Evolutionary conservation across 2,888 invertebrate species (phyloP), one percentile per base, ranked within the genome.

Genomic region (Calameuta filiformis): DNA sequence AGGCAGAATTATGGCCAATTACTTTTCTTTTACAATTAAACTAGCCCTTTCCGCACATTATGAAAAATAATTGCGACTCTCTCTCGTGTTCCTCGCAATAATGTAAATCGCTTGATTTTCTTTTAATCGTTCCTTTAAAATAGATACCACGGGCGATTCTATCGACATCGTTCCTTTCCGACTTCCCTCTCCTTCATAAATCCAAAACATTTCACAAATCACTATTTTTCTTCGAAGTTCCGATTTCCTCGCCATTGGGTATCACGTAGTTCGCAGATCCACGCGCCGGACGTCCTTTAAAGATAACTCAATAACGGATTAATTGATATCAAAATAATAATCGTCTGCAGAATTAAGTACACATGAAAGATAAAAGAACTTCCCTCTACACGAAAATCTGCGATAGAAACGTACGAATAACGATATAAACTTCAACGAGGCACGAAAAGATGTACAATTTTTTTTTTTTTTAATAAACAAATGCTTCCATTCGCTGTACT

Each of bases 21-120:
- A 23, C 6, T 23, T 56, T 23, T 56, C 23, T 9, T 56, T 56
- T 23, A 56, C 56, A 23, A 56, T 56, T 56, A 56, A 56, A 56
- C 56, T 56, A 56, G 56, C 9, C 23, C 56, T 23, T 56, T 56
- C 56, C 23, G 56, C 56, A 30, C 71, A 30, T 71, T 71, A 71
- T 30, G 71, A 71, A 71, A 71, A 71, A 71, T 71, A 71, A 71
- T 30, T 30, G 71, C 71, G 71, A 71, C 30, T 71, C 71, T 71
- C 71, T 71, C 34, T 71, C 23, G 71, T 30, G 31, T 34, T 31
- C 30, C 30, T 23, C 56, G 56, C 23, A 23, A 23, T 23, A 56
- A 56, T 56, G 56, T 56, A 56, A 56, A 56, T 56, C 56, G 9
- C 56, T 56, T 56, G 23, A 56, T 56, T 56, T 56, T 56, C 56